phyloP scores from a whole-genome alignment of 1,140 invertebrate genomes.

The Chymomyza costata region DNA sequence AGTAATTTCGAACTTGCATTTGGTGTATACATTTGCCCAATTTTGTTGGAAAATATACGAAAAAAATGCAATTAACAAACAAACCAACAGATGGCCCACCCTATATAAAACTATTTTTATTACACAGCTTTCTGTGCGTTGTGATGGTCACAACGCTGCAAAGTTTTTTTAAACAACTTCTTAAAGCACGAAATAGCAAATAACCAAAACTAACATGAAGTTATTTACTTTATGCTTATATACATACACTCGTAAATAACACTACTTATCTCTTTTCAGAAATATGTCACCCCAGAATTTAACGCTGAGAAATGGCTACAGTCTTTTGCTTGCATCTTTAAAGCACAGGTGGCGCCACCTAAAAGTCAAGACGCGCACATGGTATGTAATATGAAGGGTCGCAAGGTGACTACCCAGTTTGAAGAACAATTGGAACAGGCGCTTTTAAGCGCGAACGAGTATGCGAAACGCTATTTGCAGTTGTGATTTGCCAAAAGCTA shows the following conservation, averaged over 20 bases:
- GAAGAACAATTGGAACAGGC: constrained; percentile 76
- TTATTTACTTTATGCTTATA: no score
- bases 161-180: no score
- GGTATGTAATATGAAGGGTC: constrained; percentile 79
- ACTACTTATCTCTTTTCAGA: constrained; percentile 41
- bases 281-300: constrained; percentile 76
- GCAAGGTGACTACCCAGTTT: constrained; percentile 76
- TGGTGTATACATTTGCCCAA: no score
- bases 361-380: constrained; percentile 77
- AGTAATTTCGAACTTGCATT: no score
- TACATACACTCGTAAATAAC: no score
- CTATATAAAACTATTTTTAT: no score
- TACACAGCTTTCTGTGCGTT: no score
- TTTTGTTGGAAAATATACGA: no score
- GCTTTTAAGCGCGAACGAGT: constrained; percentile 76
- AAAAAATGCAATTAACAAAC: no score
- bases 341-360: constrained; percentile 70
- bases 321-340: constrained; percentile 77
- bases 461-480: constrained; percentile 65
- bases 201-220: neutral
- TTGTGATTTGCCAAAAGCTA: constrained; percentile 10
- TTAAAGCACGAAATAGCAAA: neutral
- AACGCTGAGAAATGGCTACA: constrained; percentile 81
- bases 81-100: no score
- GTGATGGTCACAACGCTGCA: no score